phyloP scores from a whole-genome alignment of 2,888 invertebrate genomes.

The Galeruca laticollis region DNA sequence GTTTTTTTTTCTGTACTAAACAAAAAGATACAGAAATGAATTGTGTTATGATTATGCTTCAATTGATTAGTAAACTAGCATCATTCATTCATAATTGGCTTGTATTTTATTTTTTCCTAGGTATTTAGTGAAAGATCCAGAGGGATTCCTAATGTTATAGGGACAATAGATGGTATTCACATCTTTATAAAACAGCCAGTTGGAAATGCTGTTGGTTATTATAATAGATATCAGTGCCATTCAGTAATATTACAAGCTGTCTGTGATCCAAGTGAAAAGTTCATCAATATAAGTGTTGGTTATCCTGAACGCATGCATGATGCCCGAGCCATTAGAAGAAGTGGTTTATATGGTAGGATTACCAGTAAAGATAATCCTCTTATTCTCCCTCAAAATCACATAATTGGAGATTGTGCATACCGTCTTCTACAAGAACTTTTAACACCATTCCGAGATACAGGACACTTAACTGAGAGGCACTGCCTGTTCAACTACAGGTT shows the following conservation, averaged over 20 bases:
- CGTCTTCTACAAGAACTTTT: slow-evolving; percentile 46
- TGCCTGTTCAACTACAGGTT: slow-evolving; percentile 36
- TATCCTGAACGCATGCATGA: background rate
- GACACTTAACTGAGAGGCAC: slow-evolving; percentile 41
- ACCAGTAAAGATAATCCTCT: slow-evolving; percentile 12
- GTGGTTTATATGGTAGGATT: background rate
- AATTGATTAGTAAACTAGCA: slow-evolving; percentile 16
- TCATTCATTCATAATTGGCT: background rate
- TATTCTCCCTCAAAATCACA: slow-evolving; percentile 20
- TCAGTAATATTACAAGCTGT: slow-evolving; percentile 51
- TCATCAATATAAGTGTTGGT: slow-evolving; percentile 50
- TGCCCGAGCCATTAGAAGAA: background rate
- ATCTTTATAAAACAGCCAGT: too few species aligned
- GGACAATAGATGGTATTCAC: too few species aligned
- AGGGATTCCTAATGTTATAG: slow-evolving; percentile 37
- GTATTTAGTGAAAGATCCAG: background rate
- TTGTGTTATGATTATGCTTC: too few species aligned
- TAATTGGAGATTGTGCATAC: slow-evolving; percentile 52
- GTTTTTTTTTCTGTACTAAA: too few species aligned
- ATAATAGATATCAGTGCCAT: slow-evolving; percentile 48
- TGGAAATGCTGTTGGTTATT: too few species aligned
- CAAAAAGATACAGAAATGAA: too few species aligned
- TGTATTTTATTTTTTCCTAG: background rate
- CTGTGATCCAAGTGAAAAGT: slow-evolving; percentile 40
- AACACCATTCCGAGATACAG: slow-evolving; percentile 48